Evolutionary conservation across 2,797 vertebrate species (phyloP).

Genomic region (Sebastes minor): DNA sequence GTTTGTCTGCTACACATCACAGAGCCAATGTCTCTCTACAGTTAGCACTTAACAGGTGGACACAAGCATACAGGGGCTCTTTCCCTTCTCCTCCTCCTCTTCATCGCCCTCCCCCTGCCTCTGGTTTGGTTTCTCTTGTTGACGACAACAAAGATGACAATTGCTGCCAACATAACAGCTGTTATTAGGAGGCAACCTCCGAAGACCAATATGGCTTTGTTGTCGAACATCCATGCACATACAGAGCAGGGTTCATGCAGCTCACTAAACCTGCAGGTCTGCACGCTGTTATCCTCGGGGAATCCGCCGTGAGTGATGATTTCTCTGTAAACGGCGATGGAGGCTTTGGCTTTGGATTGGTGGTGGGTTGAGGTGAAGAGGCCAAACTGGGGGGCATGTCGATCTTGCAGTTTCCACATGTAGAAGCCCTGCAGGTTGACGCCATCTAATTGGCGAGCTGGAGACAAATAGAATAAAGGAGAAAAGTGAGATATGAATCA

Average conservation of each 20-base stretch:
- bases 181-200: slow-evolving; percentile 84
- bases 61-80: slow-evolving; percentile 19
- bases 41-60: slow-evolving; percentile 21
- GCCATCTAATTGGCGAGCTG: slow-evolving; percentile 87
- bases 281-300: slow-evolving; percentile 49
- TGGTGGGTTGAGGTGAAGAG: slow-evolving; percentile 86
- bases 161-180: slow-evolving; percentile 76
- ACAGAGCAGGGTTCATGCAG: slow-evolving; percentile 67
- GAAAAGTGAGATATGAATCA: background rate
- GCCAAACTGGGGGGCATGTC: slow-evolving; percentile 85
- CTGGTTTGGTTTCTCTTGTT: slow-evolving; percentile 79
- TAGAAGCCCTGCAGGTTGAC: slow-evolving; percentile 93
- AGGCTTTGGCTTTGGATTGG: slow-evolving; percentile 88
- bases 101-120: slow-evolving; percentile 32
- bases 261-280: slow-evolving; percentile 61
- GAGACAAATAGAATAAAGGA: slow-evolving; percentile 23
- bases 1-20: slow-evolving; percentile 20
- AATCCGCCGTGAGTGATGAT: slow-evolving; percentile 85
- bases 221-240: slow-evolving; percentile 82
- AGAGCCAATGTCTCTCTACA: slow-evolving; percentile 26
- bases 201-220: slow-evolving; percentile 89
- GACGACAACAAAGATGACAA: slow-evolving; percentile 75
- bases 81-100: slow-evolving; percentile 68
- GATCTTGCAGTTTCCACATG: slow-evolving; percentile 91
- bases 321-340: slow-evolving; percentile 84